Percentiles rank a stretch among this genome's conserved stretches.
These are phyloP conservation scores for Ardeotis arabs DNA, from an alignment of 2,113 vertebrate species.

Conservation along the genomic window DNA sequence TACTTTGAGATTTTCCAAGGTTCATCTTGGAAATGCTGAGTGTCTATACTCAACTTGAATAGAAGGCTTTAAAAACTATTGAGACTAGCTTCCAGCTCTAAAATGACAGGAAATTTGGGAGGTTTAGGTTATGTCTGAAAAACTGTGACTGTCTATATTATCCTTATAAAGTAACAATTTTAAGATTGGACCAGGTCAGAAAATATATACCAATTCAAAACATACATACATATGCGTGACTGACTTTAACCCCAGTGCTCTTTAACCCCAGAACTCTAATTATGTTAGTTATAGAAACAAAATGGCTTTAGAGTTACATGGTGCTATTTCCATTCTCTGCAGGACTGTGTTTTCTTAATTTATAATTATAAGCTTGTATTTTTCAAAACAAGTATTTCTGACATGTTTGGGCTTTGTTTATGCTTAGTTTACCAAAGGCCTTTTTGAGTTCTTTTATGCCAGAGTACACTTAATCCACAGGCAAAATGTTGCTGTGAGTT, in stretches of 20 bases:
- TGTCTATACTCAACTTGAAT: background rate
- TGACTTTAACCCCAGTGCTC: background rate
- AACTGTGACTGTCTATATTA: background rate
- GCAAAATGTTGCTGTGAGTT: background rate
- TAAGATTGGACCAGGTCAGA: background rate
- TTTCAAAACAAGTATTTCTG: background rate
- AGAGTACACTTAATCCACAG: background rate
- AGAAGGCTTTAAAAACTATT: background rate
- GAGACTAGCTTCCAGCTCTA: background rate
- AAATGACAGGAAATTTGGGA: background rate
- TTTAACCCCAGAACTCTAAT: background rate
- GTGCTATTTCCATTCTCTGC: background rate
- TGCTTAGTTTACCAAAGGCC: background rate
- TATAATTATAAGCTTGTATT: background rate
- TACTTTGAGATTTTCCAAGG: background rate
- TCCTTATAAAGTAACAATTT: background rate
- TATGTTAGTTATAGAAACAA: background rate
- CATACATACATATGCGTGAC: background rate
- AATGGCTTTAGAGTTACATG: background rate
- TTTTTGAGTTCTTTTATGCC: background rate
- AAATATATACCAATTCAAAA: background rate
- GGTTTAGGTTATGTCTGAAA: background rate
- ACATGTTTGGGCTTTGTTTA: background rate
- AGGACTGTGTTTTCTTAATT: background rate
- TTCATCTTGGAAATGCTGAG: background rate